A percentile compares a stretch with the other conserved stretches of the same genome.
Evolutionary conservation across 2,888 invertebrate species (phyloP).

Genomic region (Chloroclystis v-ata): DNA sequence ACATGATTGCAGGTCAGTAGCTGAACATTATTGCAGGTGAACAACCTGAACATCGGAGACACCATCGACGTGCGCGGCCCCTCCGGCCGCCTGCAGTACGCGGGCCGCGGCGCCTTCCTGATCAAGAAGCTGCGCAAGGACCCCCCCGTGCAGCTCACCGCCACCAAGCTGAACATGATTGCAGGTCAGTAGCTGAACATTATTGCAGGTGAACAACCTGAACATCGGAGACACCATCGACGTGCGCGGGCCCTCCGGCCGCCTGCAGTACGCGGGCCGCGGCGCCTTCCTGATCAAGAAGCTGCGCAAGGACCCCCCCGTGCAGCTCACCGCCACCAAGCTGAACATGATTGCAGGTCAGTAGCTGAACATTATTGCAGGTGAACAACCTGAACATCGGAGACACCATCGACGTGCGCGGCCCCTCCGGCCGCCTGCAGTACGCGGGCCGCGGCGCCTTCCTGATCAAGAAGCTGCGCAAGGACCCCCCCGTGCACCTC

Average conservation of each 20-base stretch:
- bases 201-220: conserved; percentile 86
- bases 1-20: conserved; percentile 93
- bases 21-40: neutral
- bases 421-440: conserved; percentile 84
- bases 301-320: conserved; percentile 93
- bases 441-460: conserved; percentile 91
- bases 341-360: conserved; percentile 96
- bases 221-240: conserved; percentile 95
- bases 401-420: neutral
- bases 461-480: conserved; percentile 91
- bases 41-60: neutral
- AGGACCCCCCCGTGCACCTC: conserved; percentile 87
- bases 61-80: neutral
- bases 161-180: conserved; percentile 93
- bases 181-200: conserved; percentile 80
- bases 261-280: conserved; percentile 89
- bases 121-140: conserved; percentile 94
- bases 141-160: conserved; percentile 83
- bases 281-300: conserved; percentile 92
- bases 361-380: neutral
- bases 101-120: conserved; percentile 87
- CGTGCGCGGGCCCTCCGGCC: conserved; percentile 95
- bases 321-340: conserved; percentile 81
- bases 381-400: neutral
- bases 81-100: conserved; percentile 90